Percentiles rank a stretch among this genome's conserved stretches.
These are phyloP conservation scores for Andrena minutula DNA, from an alignment of 2,888 invertebrate genomes.

Conservation along the genomic window DNA sequence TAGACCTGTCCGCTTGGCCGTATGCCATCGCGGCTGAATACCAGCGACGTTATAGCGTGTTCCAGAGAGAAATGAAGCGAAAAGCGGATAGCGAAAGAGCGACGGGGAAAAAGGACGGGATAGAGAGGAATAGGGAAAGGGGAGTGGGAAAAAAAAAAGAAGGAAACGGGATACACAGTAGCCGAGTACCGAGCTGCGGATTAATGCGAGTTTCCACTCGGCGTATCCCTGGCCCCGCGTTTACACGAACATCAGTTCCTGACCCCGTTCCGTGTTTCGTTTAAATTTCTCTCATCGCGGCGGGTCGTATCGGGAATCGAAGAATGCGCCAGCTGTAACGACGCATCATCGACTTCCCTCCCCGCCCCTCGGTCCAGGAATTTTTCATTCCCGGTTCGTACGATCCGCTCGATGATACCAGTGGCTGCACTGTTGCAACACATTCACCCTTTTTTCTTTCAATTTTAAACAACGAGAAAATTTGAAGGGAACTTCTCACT, in stretches of 20 bases:
- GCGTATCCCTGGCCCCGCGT: slow-evolving; percentile 29
- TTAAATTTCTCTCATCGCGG: slow-evolving; percentile 50
- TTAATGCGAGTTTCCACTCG: slow-evolving; percentile 66
- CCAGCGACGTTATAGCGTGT: slow-evolving; percentile 66
- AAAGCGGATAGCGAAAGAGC: slow-evolving; percentile 51
- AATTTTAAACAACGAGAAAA: neutral
- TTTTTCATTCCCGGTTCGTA: slow-evolving; percentile 40
- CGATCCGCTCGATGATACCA: slow-evolving; percentile 5
- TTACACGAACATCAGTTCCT: slow-evolving; percentile 56
- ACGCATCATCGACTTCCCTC: slow-evolving; percentile 40
- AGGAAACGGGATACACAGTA: slow-evolving; percentile 28
- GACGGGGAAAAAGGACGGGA: slow-evolving; percentile 20
- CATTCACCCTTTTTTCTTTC: neutral
- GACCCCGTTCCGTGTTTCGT: slow-evolving; percentile 59
- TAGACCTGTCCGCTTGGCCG: slow-evolving; percentile 67
- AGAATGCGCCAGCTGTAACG: slow-evolving; percentile 44
- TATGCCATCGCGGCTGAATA: slow-evolving; percentile 71
- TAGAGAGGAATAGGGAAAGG: slow-evolving; percentile 26
- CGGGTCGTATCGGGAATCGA: slow-evolving; percentile 51
- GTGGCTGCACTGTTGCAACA: too few species aligned
- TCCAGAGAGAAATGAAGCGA: slow-evolving; percentile 73
- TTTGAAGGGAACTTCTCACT: too few species aligned
- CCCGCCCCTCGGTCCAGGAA: slow-evolving; percentile 24
- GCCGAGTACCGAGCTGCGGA: slow-evolving; percentile 53
- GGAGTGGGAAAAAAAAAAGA: slow-evolving; percentile 28